These are phyloP conservation scores for Tadarida brasiliensis DNA, from an alignment of 2,797 vertebrate species.

Conservation along the genomic window DNA sequence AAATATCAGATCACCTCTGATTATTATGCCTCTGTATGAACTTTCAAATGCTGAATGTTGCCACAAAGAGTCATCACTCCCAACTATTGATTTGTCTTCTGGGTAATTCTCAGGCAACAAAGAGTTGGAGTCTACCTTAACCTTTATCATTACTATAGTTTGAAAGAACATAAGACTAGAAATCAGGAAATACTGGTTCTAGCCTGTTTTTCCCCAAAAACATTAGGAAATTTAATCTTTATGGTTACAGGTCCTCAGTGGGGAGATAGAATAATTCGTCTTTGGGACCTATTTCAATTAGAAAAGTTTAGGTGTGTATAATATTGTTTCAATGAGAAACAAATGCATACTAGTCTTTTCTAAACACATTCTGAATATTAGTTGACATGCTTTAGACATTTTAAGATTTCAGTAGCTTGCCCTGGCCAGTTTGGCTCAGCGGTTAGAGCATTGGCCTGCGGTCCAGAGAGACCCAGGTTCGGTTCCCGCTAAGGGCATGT, in stretches of 20 bases:
- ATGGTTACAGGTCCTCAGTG: slow-evolving; percentile 17
- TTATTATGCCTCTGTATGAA: background rate
- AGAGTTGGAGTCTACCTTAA: background rate
- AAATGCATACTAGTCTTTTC: slow-evolving; percentile 31
- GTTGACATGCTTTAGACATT: slow-evolving; percentile 15
- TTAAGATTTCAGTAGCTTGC: background rate
- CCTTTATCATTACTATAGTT: slow-evolving; percentile 9
- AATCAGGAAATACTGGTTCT: slow-evolving; percentile 44
- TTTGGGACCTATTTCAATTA: background rate
- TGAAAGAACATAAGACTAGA: slow-evolving; percentile 42
- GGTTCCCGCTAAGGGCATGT: no score
- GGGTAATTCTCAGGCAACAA: slow-evolving; percentile 26
- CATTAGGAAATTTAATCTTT: slow-evolving; percentile 25
- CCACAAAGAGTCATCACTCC: slow-evolving; percentile 13
- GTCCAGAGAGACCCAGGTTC: no score
- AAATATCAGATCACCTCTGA: background rate
- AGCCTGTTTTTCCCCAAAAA: background rate
- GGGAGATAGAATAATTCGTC: slow-evolving; percentile 40
- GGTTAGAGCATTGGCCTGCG: no score
- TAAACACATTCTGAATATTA: background rate
- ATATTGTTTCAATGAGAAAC: slow-evolving; percentile 40
- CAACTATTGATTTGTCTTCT: background rate
- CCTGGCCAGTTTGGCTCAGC: no score
- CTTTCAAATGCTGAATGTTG: slow-evolving; percentile 47
- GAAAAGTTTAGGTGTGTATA: slow-evolving; percentile 29